Evolutionary conservation across 2,888 invertebrate species (phyloP).

Genomic region (Pseudococcus jackbeardsleyi): DNA sequence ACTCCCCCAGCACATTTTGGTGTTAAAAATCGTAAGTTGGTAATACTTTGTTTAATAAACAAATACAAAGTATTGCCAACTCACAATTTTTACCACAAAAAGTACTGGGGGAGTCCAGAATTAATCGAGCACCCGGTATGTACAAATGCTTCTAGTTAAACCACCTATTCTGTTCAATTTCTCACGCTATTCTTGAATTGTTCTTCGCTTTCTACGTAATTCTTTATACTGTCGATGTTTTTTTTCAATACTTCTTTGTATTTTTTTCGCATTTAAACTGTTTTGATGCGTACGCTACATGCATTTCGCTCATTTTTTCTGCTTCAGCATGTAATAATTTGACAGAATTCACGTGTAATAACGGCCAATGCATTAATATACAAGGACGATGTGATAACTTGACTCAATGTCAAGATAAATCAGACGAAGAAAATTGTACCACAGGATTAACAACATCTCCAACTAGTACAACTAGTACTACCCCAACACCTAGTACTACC

Average conservation of each 20-base stretch:
- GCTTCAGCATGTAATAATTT: slow-evolving; percentile 53
- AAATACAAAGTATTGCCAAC: no score
- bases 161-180: no score
- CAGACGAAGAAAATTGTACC: slow-evolving; percentile 77
- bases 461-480: neutral
- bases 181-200: no score
- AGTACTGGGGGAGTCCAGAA: no score
- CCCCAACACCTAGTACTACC: neutral
- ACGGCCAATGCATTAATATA: neutral
- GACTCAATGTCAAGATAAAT: slow-evolving; percentile 76
- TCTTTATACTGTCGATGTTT: neutral
- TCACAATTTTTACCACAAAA: no score
- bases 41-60: no score
- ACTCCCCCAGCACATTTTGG: no score
- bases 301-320: slow-evolving; percentile 54
- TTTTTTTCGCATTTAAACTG: slow-evolving; percentile 21
- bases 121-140: no score
- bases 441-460: slow-evolving; percentile 63
- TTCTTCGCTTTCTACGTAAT: neutral
- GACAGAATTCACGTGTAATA: slow-evolving; percentile 2
- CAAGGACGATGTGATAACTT: slow-evolving; percentile 56
- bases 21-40: no score
- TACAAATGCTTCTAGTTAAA: no score
- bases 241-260: neutral
- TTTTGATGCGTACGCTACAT: slow-evolving; percentile 31